A percentile compares a stretch with the other conserved stretches of the same genome.
These are phyloP conservation scores for Pocillopora grandis DNA, from an alignment of 92 coral and sea anemone genomes.

Conservation along the genomic window DNA sequence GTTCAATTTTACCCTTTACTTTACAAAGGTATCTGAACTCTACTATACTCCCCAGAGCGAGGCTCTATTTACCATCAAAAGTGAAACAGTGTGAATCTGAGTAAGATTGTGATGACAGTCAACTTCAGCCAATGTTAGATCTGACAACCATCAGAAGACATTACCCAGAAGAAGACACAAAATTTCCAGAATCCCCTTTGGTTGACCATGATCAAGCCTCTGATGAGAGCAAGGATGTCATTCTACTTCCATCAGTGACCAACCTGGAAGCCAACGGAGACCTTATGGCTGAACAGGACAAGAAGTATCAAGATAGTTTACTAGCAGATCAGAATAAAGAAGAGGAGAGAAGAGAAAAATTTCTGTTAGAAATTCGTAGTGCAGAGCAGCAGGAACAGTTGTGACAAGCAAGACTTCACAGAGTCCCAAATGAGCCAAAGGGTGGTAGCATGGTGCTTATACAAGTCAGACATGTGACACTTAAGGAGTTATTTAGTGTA, in stretches of 20 bases:
- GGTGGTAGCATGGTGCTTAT: constrained; percentile 43
- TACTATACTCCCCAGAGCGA: constrained; percentile 50
- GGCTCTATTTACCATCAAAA: constrained; percentile 49
- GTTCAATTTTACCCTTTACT: constrained; percentile 38
- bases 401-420: constrained; percentile 45
- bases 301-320: constrained; percentile 50
- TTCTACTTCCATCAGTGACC: constrained; percentile 21
- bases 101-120: constrained; percentile 47
- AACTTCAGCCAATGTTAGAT: constrained; percentile 44
- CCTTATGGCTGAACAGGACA: constrained; percentile 38
- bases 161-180: constrained; percentile 32
- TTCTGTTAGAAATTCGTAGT: constrained; percentile 45
- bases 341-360: constrained; percentile 37
- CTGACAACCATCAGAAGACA: constrained; percentile 36
- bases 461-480: constrained; percentile 58
- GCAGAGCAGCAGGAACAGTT: constrained; percentile 56
- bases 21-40: constrained; percentile 41
- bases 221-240: constrained; percentile 40
- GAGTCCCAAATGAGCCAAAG: constrained; percentile 57
- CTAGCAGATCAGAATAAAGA: constrained; percentile 53
- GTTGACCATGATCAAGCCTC: constrained; percentile 31
- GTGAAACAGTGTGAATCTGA: constrained; percentile 30
- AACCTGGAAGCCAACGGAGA: constrained; percentile 45
- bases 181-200: constrained; percentile 42
- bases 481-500: constrained; percentile 49